Conservation (phyloP, 2,888 invertebrate genomes). For the Pyrocoelia pectoralis region DNA sequence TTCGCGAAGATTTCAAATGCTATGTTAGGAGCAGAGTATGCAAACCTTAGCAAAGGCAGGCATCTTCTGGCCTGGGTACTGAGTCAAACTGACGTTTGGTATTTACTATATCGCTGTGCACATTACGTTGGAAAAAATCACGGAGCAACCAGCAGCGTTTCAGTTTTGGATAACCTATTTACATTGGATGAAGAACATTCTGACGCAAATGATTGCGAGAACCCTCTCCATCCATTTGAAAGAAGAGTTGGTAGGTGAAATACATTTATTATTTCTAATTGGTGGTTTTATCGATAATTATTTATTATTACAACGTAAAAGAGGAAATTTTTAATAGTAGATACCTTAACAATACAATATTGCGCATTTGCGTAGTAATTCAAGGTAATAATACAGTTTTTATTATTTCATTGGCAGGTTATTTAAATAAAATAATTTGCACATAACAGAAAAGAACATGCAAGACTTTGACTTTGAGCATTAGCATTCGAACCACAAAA, state of each 20-base stretch:
- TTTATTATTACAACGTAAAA: too few relatives aligned
- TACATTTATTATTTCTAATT: too few relatives aligned
- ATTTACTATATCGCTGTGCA: constrained; percentile 70
- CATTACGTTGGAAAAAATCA: constrained; percentile 62
- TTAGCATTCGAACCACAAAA: too few relatives aligned
- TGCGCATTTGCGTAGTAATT: neutral
- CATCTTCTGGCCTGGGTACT: constrained; percentile 67
- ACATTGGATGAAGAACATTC: constrained; percentile 61
- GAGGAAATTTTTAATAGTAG: neutral
- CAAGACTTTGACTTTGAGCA: too few relatives aligned
- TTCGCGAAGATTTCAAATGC: constrained; percentile 19
- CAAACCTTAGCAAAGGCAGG: constrained; percentile 51
- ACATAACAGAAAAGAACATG: neutral
- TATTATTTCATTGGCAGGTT: neutral
- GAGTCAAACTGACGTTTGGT: constrained; percentile 68
- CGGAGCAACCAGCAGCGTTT: constrained; percentile 59
- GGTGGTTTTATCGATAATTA: too few relatives aligned
- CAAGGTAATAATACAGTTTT: neutral
- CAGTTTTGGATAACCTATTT: constrained; percentile 74
- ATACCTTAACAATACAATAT: too few relatives aligned
- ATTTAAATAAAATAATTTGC: neutral
- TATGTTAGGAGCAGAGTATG: constrained; percentile 54
- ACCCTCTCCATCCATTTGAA: constrained; percentile 18
- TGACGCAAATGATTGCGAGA: constrained; percentile 39
- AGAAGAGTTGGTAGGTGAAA: constrained; percentile 51